A percentile compares a stretch with the other conserved stretches of the same genome.
These are phyloP conservation scores for Cherax quadricarinatus DNA, from an alignment of 1,140 invertebrate genomes.

Conservation along the genomic window DNA sequence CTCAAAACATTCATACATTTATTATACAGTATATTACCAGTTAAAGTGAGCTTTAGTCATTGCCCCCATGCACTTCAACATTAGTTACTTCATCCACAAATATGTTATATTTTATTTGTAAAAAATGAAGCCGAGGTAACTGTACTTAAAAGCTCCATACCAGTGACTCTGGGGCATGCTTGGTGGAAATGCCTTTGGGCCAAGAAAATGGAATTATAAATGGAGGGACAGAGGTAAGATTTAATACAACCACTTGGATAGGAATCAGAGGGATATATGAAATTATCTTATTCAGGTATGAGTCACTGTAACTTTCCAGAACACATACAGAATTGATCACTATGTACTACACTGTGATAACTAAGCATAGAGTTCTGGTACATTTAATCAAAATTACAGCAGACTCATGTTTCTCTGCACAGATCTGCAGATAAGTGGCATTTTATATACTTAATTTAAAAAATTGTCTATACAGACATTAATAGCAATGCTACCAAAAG, in stretches of 20 bases:
- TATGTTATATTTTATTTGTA: not conserved
- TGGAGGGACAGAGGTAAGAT: constrained; percentile 51
- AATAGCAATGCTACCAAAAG: constrained; percentile 19
- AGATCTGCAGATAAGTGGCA: constrained; percentile 14
- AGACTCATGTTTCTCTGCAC: constrained; percentile 43
- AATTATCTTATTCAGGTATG: constrained; percentile 8
- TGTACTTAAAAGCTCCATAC: constrained; percentile 48
- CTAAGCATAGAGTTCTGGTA: not conserved
- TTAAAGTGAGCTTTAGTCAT: not conserved
- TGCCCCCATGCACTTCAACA: not conserved
- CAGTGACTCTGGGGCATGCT: constrained; percentile 18
- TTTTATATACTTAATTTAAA: constrained; percentile 27
- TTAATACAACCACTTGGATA: constrained; percentile 29
- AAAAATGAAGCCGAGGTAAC: constrained; percentile 21
- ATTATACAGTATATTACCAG: not conserved
- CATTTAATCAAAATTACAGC: constrained; percentile 9
- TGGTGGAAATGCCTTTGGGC: constrained; percentile 35
- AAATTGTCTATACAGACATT: constrained; percentile 28
- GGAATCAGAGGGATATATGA: constrained; percentile 26
- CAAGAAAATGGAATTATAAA: constrained; percentile 50
- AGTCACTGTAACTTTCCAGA: constrained; percentile 21
- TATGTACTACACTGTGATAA: not conserved
- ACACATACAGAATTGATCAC: not conserved
- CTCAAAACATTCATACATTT: not conserved
- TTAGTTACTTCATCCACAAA: not conserved